Base-by-base conservation (phyloP, 2,113 vertebrate genomes). In the Leucopsar rothschildi region DNA sequence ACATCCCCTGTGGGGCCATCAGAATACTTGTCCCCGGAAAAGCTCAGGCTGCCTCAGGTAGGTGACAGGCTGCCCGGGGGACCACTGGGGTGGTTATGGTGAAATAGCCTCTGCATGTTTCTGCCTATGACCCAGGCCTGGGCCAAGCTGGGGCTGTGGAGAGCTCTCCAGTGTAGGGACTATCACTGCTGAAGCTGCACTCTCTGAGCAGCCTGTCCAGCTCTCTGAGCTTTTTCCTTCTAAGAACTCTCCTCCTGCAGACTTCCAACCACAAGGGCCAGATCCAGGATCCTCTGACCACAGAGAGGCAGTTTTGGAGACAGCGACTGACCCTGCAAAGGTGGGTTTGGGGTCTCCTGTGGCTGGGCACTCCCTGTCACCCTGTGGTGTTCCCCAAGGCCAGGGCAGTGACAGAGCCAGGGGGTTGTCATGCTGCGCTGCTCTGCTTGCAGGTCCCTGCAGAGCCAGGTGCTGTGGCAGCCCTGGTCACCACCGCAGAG, bases 311-410 rank as follows among this genome's bases (percentile, higher is more conserved):
- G 10, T 1, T 20, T 17, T 23, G 18, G 22, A 50, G 31, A 28
- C 7, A 0, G 45, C 5, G 0, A 35, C 68, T 23, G 63, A 53
- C 15, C 27, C 40, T 28, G 31, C 42, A 13, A 20, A 92, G 93
- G 94, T 96, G 80, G 15, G 91, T 23, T 65, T 18, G n/a, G 55
- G 31, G 15, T 78, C 12, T 71, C 28, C 68, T 40, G n/a, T 0
- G 1, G 27, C 40, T 0, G 0, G 15, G 23, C 33, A 4, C 7
- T 24, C 56, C 56, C 61, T 1, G 2, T 59, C 42, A 15, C 79
- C 42, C 35, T 3, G 0, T 1, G 2, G 6, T 1, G 2, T 16
- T 31, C 44, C 53, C 57, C 4, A 0, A 12, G 50, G 39, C 35
- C 1, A 2, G 47, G 29, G 20, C n/a, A 37, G 44, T 2, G 59